These are phyloP conservation scores for human (Homo sapiens) DNA, from an alignment of 2,113 vertebrate genomes.

Conservation along the genomic window DNA sequence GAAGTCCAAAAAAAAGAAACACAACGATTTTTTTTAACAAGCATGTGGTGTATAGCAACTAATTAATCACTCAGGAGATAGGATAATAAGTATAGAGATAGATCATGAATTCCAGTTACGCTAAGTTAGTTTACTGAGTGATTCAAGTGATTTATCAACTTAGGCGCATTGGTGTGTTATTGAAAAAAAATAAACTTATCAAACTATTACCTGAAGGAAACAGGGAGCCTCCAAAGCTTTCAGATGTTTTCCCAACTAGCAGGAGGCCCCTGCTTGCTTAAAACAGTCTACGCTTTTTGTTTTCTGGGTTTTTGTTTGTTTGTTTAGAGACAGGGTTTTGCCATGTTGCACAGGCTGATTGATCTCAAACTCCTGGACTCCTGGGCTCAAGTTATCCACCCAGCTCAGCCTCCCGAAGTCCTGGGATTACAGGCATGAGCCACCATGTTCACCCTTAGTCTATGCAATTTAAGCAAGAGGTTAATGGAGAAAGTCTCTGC, in stretches of 20 bases:
- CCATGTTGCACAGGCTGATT: too few species aligned
- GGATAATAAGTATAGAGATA: background rate
- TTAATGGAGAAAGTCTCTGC: conserved; percentile 23
- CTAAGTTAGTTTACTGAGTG: background rate
- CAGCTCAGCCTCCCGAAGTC: too few species aligned
- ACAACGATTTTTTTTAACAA: background rate
- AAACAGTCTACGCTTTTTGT: background rate
- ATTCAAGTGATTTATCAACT: conserved; percentile 13
- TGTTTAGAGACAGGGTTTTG: too few species aligned
- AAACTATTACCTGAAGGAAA: background rate
- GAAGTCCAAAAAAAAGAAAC: conserved; percentile 8
- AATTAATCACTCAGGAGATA: background rate
- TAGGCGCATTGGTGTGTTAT: background rate
- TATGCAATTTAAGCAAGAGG: conserved; percentile 1
- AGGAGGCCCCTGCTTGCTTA: background rate
- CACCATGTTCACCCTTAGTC: background rate
- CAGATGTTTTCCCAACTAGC: background rate
- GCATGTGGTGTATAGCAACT: background rate
- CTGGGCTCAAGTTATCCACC: too few species aligned
- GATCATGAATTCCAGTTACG: background rate
- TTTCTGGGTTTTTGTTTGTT: too few species aligned
- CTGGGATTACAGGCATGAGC: too few species aligned
- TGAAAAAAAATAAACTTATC: background rate
- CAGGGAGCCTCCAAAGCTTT: background rate
- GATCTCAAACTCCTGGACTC: too few species aligned